These are phyloP conservation scores for Siphlonurus alternatus DNA, from an alignment of 2,888 invertebrate species.

Conservation along the genomic window DNA sequence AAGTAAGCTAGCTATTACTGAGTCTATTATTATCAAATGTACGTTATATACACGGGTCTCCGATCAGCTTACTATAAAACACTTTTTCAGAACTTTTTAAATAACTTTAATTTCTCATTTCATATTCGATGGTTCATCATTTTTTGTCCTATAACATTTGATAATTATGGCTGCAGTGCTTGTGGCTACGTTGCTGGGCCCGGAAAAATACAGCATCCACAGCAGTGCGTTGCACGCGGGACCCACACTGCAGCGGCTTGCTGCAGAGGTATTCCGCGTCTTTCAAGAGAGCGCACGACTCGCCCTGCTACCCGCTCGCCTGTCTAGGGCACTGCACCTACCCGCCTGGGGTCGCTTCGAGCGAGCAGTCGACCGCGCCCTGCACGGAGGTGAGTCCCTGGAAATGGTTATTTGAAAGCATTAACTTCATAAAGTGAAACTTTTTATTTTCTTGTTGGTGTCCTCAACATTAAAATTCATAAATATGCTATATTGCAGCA, in stretches of 20 bases:
- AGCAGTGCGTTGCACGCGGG: conserved; percentile 19
- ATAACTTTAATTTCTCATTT: no score
- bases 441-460: conserved; percentile 1
- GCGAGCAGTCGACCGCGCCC: conserved; percentile 41
- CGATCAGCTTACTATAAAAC: no score
- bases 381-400: conserved; percentile 41
- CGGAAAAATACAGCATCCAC: conserved; percentile 18
- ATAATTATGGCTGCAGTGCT: no score
- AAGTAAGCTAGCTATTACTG: no score
- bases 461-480: background rate
- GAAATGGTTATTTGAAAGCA: background rate
- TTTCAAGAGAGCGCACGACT: conserved; percentile 55
- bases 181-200: conserved; percentile 28
- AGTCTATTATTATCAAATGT: no score
- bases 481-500: conserved; percentile 23
- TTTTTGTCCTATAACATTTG: no score
- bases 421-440: conserved; percentile 2
- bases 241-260: conserved; percentile 35
- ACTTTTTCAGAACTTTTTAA: no score
- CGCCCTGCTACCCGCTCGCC: conserved; percentile 44
- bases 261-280: conserved; percentile 47
- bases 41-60: no score
- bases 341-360: conserved; percentile 59
- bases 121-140: no score
- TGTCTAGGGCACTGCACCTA: conserved; percentile 43